phyloP scores from a whole-genome alignment of 2,113 vertebrate species.

The Xenus cinereus region DNA sequence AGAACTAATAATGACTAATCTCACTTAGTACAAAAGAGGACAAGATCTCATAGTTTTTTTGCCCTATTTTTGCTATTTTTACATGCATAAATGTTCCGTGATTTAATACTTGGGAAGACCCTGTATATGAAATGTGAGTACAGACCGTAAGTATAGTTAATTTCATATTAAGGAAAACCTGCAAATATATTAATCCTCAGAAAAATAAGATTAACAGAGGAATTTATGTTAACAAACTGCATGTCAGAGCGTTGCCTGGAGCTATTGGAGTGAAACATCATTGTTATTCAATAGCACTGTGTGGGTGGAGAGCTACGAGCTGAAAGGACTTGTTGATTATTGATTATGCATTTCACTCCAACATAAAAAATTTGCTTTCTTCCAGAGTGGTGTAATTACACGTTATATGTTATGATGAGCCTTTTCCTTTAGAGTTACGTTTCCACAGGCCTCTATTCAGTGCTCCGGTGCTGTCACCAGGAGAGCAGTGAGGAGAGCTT shows the following conservation, averaged over 20 bases:
- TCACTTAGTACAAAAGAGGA: neutral
- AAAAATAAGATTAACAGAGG: neutral
- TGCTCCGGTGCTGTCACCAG: neutral
- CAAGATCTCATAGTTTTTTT: neutral
- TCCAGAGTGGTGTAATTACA: neutral
- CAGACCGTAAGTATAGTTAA: neutral
- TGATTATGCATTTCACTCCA: neutral
- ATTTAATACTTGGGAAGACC: neutral
- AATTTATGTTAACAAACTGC: neutral
- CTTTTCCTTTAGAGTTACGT: neutral
- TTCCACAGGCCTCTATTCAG: neutral
- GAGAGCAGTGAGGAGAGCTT: neutral
- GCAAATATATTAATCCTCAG: neutral
- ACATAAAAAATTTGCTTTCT: neutral
- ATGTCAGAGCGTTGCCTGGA: neutral
- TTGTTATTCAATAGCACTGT: neutral
- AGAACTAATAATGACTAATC: neutral
- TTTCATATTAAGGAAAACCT: neutral
- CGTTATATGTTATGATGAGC: neutral
- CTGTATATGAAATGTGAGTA: neutral
- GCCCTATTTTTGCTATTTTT: neutral
- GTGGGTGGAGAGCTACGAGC: neutral
- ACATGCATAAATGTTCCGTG: neutral
- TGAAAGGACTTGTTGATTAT: neutral
- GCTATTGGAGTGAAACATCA: neutral